phyloP scores from a whole-genome alignment of 2,113 vertebrate genomes.

The Harpagus bidentatus region DNA sequence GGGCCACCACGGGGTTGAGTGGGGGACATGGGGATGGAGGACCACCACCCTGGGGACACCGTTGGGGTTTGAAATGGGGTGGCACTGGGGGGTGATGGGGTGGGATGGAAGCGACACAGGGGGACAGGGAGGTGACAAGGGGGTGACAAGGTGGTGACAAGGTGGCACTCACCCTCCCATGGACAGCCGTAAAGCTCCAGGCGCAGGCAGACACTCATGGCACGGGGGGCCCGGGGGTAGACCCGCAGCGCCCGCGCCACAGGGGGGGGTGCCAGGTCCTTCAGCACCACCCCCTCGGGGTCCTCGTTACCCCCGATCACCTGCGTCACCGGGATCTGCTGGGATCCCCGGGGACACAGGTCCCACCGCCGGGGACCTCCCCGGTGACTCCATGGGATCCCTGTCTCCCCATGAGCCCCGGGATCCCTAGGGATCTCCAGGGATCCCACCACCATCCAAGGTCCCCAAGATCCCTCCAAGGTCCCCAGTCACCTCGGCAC shows the following conservation, averaged over 20 bases:
- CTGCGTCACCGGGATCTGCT: conserved; percentile 28
- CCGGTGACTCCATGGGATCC: too few relatives aligned
- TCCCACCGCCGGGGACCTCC: neutral
- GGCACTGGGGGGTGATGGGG: fast-evolving
- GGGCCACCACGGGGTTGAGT: neutral
- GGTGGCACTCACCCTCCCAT: conserved; percentile 81
- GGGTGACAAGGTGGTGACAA: neutral
- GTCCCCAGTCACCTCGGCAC: too few relatives aligned
- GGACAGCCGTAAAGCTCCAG: conserved; percentile 93
- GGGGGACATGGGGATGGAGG: neutral
- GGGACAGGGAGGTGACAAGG: neutral
- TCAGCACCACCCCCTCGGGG: conserved; percentile 88
- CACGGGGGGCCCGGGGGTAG: conserved; percentile 87
- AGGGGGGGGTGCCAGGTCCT: conserved; percentile 88
- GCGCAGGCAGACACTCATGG: conserved; percentile 94
- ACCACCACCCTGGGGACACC: neutral
- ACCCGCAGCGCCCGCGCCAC: conserved; percentile 88
- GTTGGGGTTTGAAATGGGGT: fast-evolving
- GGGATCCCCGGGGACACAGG: neutral
- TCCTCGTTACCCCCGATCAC: conserved; percentile 91
- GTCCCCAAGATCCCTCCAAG: neutral
- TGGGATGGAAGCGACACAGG: neutral
- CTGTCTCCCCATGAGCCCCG: fast-evolving
- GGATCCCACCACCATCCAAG: neutral
- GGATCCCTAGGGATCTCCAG: neutral